Conservation (phyloP, 2,797 vertebrate species). For the Gymnothorax reevesii region DNA sequence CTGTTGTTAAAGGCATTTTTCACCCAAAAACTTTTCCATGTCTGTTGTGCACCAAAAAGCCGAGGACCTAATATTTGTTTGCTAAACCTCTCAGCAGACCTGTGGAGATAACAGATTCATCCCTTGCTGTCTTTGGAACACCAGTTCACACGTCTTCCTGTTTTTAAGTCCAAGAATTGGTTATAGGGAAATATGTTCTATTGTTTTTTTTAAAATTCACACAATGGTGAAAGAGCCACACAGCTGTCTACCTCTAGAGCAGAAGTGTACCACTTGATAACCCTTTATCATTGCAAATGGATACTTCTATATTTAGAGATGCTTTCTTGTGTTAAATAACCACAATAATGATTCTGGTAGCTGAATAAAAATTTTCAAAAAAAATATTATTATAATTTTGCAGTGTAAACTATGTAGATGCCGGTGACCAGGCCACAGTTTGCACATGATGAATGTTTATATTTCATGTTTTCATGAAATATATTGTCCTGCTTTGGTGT, state of each 20-base stretch:
- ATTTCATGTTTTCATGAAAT: not conserved
- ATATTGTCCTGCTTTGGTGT: not conserved
- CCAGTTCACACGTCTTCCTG: not conserved
- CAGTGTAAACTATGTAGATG: not conserved
- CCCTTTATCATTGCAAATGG: not conserved
- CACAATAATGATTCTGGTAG: not conserved
- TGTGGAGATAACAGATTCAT: not conserved
- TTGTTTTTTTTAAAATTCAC: not conserved
- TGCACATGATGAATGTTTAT: not conserved
- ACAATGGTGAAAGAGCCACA: not conserved
- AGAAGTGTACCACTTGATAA: not conserved
- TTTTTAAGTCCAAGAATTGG: not conserved
- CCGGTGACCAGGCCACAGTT: not conserved
- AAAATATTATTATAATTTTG: not conserved
- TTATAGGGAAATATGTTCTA: not conserved
- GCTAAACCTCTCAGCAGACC: no score
- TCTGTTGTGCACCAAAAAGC: not conserved
- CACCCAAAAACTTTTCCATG: not conserved
- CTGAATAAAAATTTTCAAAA: not conserved
- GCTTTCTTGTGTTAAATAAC: not conserved
- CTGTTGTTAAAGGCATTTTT: not conserved
- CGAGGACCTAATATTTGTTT: no score
- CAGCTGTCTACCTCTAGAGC: not conserved
- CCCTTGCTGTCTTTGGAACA: not conserved
- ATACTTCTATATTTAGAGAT: not conserved